phyloP scores from a whole-genome alignment of 2,113 vertebrate species.

The Phalacrocorax brasilianus region DNA sequence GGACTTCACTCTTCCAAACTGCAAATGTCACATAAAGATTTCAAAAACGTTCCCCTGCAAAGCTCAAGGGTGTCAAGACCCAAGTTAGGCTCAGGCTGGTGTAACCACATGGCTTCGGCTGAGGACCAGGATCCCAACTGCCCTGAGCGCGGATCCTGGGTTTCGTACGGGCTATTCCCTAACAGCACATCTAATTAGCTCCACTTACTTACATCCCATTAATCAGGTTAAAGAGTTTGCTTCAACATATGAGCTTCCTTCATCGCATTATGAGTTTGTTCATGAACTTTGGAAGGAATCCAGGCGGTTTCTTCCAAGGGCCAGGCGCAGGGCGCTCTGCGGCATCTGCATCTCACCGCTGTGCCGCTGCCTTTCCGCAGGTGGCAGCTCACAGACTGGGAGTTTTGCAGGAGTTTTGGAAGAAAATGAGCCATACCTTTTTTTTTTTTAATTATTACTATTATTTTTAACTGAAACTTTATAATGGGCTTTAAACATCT shows the following conservation, averaged over 20 bases:
- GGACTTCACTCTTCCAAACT: background rate
- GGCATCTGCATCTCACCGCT: background rate
- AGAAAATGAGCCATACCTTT: background rate
- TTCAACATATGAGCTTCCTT: slow-evolving; percentile 23
- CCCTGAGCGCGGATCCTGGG: accelerated
- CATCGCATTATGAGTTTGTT: background rate
- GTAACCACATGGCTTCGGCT: background rate
- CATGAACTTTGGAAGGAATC: slow-evolving; percentile 28
- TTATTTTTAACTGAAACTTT: background rate
- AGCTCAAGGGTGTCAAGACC: background rate
- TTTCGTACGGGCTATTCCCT: background rate
- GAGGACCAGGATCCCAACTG: background rate
- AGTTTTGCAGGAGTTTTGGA: background rate
- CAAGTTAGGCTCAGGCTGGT: background rate
- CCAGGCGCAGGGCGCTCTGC: background rate
- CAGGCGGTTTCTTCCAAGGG: background rate
- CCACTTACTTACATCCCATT: slow-evolving; percentile 58
- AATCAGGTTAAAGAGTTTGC: slow-evolving; percentile 59
- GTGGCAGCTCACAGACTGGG: background rate
- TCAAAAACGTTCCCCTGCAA: background rate
- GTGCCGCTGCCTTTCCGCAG: background rate
- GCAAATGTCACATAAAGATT: background rate
- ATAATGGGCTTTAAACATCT: background rate
- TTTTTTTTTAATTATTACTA: background rate
- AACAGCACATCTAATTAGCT: slow-evolving; percentile 30